Conservation (phyloP, 2,797 vertebrate species). For the Cuculus canorus region DNA sequence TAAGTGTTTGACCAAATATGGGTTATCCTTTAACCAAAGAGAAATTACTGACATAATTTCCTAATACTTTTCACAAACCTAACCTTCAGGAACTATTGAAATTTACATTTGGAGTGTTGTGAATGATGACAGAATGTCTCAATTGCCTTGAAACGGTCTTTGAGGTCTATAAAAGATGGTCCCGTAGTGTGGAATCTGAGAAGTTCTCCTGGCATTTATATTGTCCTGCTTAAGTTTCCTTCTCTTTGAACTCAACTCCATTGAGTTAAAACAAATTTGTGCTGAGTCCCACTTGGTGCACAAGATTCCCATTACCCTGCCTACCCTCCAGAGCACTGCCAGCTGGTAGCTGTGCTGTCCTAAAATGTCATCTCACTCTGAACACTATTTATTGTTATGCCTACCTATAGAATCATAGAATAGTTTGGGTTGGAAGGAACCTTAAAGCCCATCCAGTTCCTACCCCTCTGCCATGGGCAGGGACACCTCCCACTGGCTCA, state of each 20-base stretch:
- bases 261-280: not conserved
- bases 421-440: too few relatives aligned
- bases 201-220: not conserved
- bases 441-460: too few relatives aligned
- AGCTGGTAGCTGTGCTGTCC: not conserved
- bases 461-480: too few relatives aligned
- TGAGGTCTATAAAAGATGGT: not conserved
- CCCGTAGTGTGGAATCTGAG: not conserved
- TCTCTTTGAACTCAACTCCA: not conserved
- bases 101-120: not conserved
- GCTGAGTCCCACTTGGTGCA: not conserved
- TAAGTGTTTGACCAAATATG: not conserved
- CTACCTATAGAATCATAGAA: not conserved
- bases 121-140: not conserved
- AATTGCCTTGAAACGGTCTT: not conserved
- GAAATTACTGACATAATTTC: not conserved
- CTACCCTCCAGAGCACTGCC: not conserved
- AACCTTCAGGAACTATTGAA: not conserved
- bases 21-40: constrained; percentile 51
- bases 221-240: not conserved
- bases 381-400: not conserved
- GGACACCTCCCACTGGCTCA: too few relatives aligned
- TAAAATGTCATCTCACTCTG: not conserved
- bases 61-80: constrained; percentile 5
- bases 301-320: not conserved